Evolutionary conservation across 2,797 vertebrate genomes (phyloP).

Genomic region (Pangasius djambal): DNA sequence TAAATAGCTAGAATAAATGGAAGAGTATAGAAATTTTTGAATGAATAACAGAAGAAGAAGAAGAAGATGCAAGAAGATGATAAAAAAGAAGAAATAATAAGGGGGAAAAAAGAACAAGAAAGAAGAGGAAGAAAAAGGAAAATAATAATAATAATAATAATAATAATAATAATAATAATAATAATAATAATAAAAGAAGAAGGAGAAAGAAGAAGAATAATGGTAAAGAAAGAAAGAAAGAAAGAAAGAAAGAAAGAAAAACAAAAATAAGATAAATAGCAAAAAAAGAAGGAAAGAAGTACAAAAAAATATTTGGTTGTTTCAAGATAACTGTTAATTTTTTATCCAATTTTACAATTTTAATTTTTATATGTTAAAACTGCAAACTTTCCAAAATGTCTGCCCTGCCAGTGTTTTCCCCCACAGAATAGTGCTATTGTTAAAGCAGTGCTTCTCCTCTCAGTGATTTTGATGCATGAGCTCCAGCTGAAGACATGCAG

Average conservation of each 20-base stretch:
- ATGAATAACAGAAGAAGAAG: not conserved
- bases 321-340: not conserved
- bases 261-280: too few relatives aligned
- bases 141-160: too few relatives aligned
- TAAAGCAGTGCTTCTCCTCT: slow-evolving; percentile 11
- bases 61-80: not conserved
- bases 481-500: slow-evolving; percentile 62
- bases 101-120: not conserved
- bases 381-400: not conserved
- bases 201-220: not conserved
- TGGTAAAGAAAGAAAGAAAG: not conserved
- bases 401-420: not conserved
- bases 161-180: too few relatives aligned
- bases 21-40: not conserved
- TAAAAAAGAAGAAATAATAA: not conserved
- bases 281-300: not conserved
- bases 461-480: slow-evolving; percentile 53
- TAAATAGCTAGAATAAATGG: not conserved
- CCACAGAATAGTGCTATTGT: slow-evolving; percentile 6
- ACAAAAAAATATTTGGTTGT: not conserved
- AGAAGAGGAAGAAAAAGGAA: not conserved
- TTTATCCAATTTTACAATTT: not conserved
- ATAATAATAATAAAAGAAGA: too few relatives aligned
- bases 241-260: not conserved
- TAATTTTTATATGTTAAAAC: not conserved